phyloP scores from a whole-genome alignment of 2,113 vertebrate genomes.

The Mugil cephalus region DNA sequence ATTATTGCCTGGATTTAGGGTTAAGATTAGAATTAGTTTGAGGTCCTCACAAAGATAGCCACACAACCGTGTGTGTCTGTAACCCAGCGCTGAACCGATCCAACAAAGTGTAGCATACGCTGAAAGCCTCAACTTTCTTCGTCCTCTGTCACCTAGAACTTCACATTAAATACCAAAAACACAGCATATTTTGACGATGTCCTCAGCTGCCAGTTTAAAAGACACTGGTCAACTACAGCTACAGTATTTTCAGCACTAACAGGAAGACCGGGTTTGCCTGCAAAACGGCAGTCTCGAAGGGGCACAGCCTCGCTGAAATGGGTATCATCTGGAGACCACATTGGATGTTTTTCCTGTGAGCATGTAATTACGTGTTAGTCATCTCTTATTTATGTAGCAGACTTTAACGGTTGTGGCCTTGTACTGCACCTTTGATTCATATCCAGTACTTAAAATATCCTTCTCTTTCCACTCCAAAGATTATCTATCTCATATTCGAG shows the following conservation, averaged over 20 bases:
- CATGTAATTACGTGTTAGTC: slow-evolving; percentile 63
- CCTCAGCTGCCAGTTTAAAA: neutral
- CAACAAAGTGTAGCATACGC: too few species aligned
- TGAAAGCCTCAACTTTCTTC: too few species aligned
- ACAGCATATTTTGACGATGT: too few species aligned
- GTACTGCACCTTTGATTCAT: slow-evolving; percentile 12
- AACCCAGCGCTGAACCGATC: too few species aligned
- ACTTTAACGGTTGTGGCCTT: slow-evolving; percentile 8
- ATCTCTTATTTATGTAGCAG: slow-evolving; percentile 21
- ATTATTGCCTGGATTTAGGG: too few species aligned
- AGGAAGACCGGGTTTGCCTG: neutral
- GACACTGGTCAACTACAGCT: neutral
- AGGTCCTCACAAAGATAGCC: too few species aligned
- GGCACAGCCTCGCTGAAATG: neutral
- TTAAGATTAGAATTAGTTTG: too few species aligned
- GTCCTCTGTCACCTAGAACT: too few species aligned
- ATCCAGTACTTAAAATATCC: neutral
- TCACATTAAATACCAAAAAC: too few species aligned
- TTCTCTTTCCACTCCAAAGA: neutral
- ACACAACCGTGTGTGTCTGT: too few species aligned
- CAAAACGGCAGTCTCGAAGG: neutral
- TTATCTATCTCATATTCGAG: too few species aligned
- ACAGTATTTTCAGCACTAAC: neutral
- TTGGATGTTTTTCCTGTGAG: slow-evolving; percentile 8
- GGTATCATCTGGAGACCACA: slow-evolving; percentile 50